Base-by-base conservation (phyloP, 2,113 vertebrate species). In the Sapajus apella region DNA sequence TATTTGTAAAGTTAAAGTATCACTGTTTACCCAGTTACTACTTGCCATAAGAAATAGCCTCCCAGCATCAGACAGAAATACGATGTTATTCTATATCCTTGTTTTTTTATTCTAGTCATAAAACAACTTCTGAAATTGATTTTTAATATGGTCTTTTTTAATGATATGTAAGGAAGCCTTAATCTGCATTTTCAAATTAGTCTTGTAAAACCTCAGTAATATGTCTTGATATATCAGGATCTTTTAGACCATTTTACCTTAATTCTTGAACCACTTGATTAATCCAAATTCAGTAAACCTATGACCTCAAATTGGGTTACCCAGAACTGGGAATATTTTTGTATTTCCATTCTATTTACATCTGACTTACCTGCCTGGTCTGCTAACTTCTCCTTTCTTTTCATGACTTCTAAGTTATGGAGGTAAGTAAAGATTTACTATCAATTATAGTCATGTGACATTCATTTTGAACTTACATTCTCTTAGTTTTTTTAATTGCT, bases 381-480 rank as follows among this genome's bases (percentile, higher is more conserved):
- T 89, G 40, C 80, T 89, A 27, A 91, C 72, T 93, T 94, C 64
- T 61, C 14, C 68, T 70, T 3, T 87, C 70, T 96, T 96, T 97
- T 79, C 70, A 84, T 90, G 66, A 96, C 64, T 89, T 40, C 77
- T 93, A 80, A 50, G 79, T 87, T 90, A 40, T 80, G 70, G 80
- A 92, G 84, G 87, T 97, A 95, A 96, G 90, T 94, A 25, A 89
- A 93, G 32, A 94, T 96, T 96, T 97, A 86, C 73, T 95, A 90
- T 94, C 21, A 32, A n/a, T 93, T 96, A 32, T 61, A 58, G 45
- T 95, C 45, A 89, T 58, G 8, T 92, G 73, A 93, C 40, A 85
- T 50, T 94, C 40, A 82, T 93, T 96, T 58, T 90, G 35, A 97
- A 95, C 8, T 79, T 93, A 14, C 70, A 91, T 90, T 91, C 40